phyloP scores from a whole-genome alignment of 2,888 invertebrate species.

The Tolmerus cingulatus region DNA sequence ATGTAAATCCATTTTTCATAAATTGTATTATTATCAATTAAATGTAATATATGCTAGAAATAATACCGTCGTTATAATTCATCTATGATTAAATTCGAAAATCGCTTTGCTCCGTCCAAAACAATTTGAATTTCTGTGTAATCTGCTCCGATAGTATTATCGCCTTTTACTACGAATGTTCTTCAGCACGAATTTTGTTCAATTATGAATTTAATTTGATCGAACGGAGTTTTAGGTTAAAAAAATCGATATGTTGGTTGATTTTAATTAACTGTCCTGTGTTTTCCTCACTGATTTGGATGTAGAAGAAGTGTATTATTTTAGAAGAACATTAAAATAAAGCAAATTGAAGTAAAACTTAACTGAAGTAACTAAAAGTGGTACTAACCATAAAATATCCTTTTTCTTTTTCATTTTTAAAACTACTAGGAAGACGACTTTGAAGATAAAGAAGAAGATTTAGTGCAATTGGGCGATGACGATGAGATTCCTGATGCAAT shows the following conservation, averaged over 20 bases:
- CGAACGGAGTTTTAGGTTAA: neutral
- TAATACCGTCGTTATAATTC: neutral
- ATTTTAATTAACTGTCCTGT: neutral
- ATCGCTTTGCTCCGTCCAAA: neutral
- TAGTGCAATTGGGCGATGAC: conserved; percentile 62
- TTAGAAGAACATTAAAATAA: conserved; percentile 3
- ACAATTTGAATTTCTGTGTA: neutral
- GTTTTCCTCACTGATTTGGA: neutral
- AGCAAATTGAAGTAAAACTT: conserved; percentile 20
- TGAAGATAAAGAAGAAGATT: conserved; percentile 61
- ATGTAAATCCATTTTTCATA: too few relatives aligned
- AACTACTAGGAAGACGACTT: conserved; percentile 63
- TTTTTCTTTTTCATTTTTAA: conserved; percentile 62
- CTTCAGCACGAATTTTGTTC: neutral
- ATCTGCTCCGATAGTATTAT: neutral
- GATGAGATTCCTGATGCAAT: conserved; percentile 61
- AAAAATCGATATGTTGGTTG: neutral
- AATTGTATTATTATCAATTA: neutral
- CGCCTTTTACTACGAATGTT: neutral
- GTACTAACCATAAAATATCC: conserved; percentile 67
- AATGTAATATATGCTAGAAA: neutral
- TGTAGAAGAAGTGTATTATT: neutral
- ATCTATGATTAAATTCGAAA: neutral
- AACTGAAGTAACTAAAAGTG: conserved; percentile 53
- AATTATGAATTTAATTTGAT: neutral